Evolutionary conservation across 2,888 invertebrate genomes (phyloP).

Genomic region (Drosophila anomalata): DNA sequence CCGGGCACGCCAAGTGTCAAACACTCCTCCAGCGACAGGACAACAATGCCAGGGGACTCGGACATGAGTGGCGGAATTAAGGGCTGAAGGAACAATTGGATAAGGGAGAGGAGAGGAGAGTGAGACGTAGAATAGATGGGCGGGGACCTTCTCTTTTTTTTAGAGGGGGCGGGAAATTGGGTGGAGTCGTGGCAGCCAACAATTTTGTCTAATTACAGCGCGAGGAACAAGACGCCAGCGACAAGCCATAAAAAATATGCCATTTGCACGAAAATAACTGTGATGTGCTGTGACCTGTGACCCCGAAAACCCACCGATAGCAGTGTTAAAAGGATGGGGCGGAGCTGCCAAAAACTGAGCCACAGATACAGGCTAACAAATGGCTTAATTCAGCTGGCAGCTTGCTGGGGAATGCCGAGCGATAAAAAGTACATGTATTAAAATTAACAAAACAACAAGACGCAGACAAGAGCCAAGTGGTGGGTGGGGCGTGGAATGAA

Average conservation of each 20-base stretch:
- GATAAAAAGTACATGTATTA: slow-evolving; percentile 61
- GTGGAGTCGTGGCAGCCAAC: slow-evolving; percentile 52
- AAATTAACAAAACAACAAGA: slow-evolving; percentile 68
- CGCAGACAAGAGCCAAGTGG: slow-evolving; percentile 31
- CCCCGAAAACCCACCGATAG: slow-evolving; percentile 22
- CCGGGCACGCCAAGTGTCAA: slow-evolving; percentile 49
- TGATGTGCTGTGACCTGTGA: slow-evolving; percentile 51
- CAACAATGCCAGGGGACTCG: slow-evolving; percentile 5
- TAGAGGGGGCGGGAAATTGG: slow-evolving; percentile 5
- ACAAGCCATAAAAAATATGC: slow-evolving; percentile 60
- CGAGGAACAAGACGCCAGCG: slow-evolving; percentile 45
- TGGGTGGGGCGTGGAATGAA: slow-evolving; percentile 7
- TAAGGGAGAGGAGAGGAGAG: neutral
- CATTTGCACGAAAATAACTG: slow-evolving; percentile 66
- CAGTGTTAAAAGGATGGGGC: neutral
- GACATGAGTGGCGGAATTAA: slow-evolving; percentile 26
- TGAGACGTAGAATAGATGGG: neutral
- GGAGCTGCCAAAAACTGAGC: slow-evolving; percentile 20
- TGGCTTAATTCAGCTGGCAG: slow-evolving; percentile 41
- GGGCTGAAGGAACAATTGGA: slow-evolving; percentile 18
- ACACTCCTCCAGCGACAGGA: slow-evolving; percentile 43
- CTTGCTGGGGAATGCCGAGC: slow-evolving; percentile 40
- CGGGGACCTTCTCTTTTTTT: neutral
- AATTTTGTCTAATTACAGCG: slow-evolving; percentile 61
- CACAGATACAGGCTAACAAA: slow-evolving; percentile 47